Evolutionary conservation across 2,113 vertebrate species (phyloP).

Genomic region (Erythrolamprus reginae): DNA sequence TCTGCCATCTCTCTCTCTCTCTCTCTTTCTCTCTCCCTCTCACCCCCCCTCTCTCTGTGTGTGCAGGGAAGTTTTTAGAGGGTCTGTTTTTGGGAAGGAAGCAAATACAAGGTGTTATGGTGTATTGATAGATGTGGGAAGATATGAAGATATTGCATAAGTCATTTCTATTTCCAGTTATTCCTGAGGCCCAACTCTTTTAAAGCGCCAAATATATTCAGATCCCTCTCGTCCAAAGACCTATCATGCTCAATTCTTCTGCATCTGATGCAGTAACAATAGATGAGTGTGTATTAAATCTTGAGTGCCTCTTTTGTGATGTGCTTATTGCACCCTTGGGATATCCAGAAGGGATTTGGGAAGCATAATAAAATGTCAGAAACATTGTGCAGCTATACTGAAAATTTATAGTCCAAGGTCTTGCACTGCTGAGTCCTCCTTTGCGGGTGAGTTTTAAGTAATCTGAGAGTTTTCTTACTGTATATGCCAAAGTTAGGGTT

Average conservation of each 20-base stretch:
- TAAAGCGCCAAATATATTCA: background rate
- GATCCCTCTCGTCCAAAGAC: background rate
- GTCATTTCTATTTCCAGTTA: background rate
- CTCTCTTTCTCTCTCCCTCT: no score
- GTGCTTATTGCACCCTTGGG: background rate
- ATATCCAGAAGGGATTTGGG: background rate
- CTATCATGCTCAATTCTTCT: background rate
- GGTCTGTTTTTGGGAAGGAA: background rate
- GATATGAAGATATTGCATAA: background rate
- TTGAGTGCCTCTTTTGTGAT: background rate
- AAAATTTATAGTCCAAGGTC: background rate
- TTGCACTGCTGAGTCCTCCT: background rate
- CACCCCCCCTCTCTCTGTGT: background rate
- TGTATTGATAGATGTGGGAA: background rate
- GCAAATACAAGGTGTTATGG: background rate
- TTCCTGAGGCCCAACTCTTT: background rate
- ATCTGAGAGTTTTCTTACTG: background rate
- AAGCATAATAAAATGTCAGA: background rate
- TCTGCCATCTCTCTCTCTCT: no score
- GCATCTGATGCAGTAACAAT: background rate
- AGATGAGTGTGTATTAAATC: background rate
- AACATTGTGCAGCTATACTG: background rate
- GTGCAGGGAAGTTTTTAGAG: background rate
- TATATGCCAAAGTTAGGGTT: background rate
- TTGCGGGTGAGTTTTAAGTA: background rate